phyloP scores from a whole-genome alignment of 2,797 vertebrate genomes.

The Microchirus variegatus region DNA sequence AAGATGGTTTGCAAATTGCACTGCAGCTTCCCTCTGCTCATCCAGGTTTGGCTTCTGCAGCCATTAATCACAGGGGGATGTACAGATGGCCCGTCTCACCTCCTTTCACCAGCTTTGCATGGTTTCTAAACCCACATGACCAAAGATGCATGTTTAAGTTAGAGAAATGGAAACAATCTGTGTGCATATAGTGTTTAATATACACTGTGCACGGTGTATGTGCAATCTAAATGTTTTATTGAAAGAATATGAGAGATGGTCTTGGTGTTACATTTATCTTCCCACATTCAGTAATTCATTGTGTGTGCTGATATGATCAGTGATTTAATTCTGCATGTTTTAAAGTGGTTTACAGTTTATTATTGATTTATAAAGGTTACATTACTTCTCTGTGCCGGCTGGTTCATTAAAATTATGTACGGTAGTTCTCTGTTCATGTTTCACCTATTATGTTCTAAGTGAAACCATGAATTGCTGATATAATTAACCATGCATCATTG shows the following conservation, averaged over 20 bases:
- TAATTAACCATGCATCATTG: slow-evolving; percentile 27
- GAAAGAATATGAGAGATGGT: neutral
- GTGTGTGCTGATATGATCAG: neutral
- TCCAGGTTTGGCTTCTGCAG: slow-evolving; percentile 7
- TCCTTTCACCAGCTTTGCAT: slow-evolving; percentile 12
- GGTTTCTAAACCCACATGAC: slow-evolving; percentile 10
- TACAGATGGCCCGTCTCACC: slow-evolving; percentile 30
- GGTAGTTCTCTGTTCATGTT: neutral
- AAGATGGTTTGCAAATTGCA: neutral
- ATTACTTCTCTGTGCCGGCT: slow-evolving; percentile 1
- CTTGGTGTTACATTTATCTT: neutral
- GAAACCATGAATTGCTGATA: slow-evolving; percentile 5
- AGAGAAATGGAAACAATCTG: slow-evolving; percentile 20
- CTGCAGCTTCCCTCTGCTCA: neutral
- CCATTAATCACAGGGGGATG: slow-evolving; percentile 48
- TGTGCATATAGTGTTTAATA: neutral
- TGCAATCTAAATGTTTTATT: slow-evolving; percentile 40
- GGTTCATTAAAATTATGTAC: slow-evolving; percentile 15
- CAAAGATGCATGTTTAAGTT: slow-evolving; percentile 4
- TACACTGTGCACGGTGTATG: neutral
- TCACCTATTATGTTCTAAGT: slow-evolving; percentile 7
- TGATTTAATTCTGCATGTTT: slow-evolving; percentile 9
- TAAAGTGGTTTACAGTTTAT: slow-evolving; percentile 16
- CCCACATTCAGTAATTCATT: too few relatives aligned
- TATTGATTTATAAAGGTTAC: slow-evolving; percentile 37